Evolutionary conservation across 2,113 vertebrate species (phyloP).

Genomic region (Pongo abelii): DNA sequence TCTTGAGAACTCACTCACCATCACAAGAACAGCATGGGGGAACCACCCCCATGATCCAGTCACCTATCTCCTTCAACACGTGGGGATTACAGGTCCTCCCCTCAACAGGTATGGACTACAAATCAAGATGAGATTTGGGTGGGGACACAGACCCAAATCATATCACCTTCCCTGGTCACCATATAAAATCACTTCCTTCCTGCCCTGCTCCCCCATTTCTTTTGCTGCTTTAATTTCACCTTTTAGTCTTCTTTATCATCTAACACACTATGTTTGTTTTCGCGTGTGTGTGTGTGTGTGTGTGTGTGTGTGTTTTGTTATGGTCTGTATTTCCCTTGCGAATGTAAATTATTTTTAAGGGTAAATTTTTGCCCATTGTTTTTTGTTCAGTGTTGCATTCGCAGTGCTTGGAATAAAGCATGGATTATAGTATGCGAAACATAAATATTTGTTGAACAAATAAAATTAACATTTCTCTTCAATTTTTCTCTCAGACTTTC

Average conservation of each 20-base stretch:
- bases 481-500: neutral
- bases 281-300: too few species aligned
- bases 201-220: neutral
- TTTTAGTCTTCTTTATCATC: neutral
- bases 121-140: too few species aligned
- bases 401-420: neutral
- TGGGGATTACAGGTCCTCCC: too few species aligned
- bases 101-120: too few species aligned
- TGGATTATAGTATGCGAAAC: neutral
- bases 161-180: neutral
- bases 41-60: too few species aligned
- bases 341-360: neutral
- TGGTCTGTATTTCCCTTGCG: neutral
- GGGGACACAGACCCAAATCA: too few species aligned
- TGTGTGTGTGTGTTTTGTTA: too few species aligned
- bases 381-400: neutral
- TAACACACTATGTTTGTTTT: neutral
- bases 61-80: too few species aligned
- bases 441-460: neutral
- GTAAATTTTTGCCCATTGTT: neutral
- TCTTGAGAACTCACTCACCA: too few species aligned
- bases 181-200: neutral
- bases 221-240: neutral
- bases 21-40: too few species aligned
- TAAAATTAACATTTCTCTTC: neutral